Percentiles rank a stretch among this genome's conserved stretches.
Evolutionary conservation across 2,797 vertebrate genomes (phyloP).

Genomic region (Anas acuta): DNA sequence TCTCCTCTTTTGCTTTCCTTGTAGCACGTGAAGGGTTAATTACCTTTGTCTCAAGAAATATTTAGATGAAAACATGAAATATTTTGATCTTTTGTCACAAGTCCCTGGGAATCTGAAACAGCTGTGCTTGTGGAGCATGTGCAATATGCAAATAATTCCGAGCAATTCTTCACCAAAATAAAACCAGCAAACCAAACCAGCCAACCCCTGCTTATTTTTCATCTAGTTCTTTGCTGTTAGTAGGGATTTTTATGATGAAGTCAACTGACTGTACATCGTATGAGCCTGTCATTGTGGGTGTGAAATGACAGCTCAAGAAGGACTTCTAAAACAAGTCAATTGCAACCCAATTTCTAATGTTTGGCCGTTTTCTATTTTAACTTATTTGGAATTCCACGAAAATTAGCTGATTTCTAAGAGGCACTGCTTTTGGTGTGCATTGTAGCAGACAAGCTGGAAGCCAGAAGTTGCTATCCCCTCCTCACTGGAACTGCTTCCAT

Average conservation of each 20-base stretch:
- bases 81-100: background rate
- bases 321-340: conserved; percentile 6
- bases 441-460: background rate
- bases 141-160: background rate
- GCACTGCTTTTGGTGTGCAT: accelerated
- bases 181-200: background rate
- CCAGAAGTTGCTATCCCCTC: background rate
- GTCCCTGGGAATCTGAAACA: background rate
- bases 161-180: background rate
- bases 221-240: background rate
- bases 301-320: conserved; percentile 42
- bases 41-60: background rate
- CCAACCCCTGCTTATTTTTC: background rate
- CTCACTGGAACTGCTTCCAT: background rate
- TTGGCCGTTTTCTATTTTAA: background rate
- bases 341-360: background rate
- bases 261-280: background rate
- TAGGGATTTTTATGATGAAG: background rate
- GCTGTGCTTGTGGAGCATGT: background rate
- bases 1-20: background rate
- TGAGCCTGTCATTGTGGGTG: conserved; percentile 35
- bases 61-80: background rate
- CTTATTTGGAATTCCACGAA: background rate
- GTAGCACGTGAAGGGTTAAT: background rate
- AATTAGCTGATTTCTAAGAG: background rate